Base-by-base conservation (phyloP, 2,797 vertebrate species). In the Sebastolobus altivelis region DNA sequence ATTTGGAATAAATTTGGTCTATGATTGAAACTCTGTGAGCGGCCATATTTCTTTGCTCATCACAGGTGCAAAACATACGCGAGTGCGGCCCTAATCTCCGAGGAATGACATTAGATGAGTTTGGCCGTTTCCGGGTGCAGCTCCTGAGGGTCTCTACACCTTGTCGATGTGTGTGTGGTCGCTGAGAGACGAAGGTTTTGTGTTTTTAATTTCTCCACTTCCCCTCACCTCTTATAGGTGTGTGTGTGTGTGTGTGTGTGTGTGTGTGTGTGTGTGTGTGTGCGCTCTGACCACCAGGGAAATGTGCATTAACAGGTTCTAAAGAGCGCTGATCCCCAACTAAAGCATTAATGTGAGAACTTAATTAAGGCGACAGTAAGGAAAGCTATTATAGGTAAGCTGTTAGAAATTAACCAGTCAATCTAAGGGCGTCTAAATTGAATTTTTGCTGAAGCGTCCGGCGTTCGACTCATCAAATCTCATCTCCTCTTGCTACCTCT, bases 331-430 rank as follows among this genome's bases (percentile, higher is more conserved):
- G 72, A 89, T 92, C 90, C 90, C 89, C 79, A 74, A 87, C 88
- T 86, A 91, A 83, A 89, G 86, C 94, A 94, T 94, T 96, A 96
- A 95, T 92, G 96, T 95, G 93, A 96, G 96, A 96, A 95, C 96
- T 97, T 97, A 98, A 98, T 98, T 99, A 98, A 97, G 96, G 96
- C 94, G 85, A 94, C 95, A 96, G 93, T 95, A 94, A 92, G 91
- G 93, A 91, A 96, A 96, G 95, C 96, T 95, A 94, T 96, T 96
- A 94, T 95, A 95, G 92, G 89, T 96, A 92, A 68, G 93, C 87
- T 89, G 84, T 89, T 94, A 89, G 90, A 95, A 97, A 97, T 96
- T 93, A 96, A 97, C 95, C 94, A 97, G 95, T 97, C 96, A 96
- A 94, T 97, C 95, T 96, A 89, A 89, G 75, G 95, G 59, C 93